Percentiles rank a stretch among this genome's conserved stretches.
Conservation (phyloP, 2,797 vertebrate species). For the Sebastes minor region DNA sequence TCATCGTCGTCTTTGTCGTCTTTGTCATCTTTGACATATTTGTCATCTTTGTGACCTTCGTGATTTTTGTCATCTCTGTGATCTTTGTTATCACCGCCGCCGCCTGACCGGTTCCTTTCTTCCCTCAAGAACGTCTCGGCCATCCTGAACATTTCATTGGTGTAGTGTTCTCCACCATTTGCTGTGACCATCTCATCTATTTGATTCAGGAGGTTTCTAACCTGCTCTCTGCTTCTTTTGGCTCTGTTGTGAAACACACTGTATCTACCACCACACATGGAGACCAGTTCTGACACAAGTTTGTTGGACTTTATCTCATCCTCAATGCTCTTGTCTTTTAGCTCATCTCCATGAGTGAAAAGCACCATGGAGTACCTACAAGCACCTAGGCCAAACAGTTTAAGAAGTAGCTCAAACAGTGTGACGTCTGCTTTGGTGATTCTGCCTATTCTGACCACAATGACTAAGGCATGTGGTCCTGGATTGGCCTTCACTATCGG, state of each 20-base stretch:
- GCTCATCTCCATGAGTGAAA: constrained; percentile 19
- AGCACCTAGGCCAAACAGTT: not conserved
- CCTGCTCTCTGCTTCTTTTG: constrained; percentile 2
- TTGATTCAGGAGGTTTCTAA: not conserved
- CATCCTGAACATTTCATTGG: not conserved
- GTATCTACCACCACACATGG: constrained; percentile 16
- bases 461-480: not conserved
- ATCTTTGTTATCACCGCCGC: too few species aligned
- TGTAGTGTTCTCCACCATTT: constrained; percentile 11
- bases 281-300: not conserved
- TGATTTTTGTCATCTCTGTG: too few species aligned
- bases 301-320: not conserved
- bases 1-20: too few species aligned
- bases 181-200: constrained; percentile 19
- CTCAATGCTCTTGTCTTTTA: not conserved
- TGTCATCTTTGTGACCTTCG: too few species aligned
- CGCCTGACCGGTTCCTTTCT: too few species aligned
- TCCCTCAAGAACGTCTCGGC: not conserved
- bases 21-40: too few species aligned
- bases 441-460: not conserved
- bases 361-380: not conserved
- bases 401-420: not conserved
- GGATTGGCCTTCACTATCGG: not conserved
- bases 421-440: not conserved
- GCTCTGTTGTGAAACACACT: constrained; percentile 26